Percentiles rank a stretch among this genome's conserved stretches.
Conservation (phyloP, 2,888 invertebrate genomes). For the Liodrosophila aerea region DNA sequence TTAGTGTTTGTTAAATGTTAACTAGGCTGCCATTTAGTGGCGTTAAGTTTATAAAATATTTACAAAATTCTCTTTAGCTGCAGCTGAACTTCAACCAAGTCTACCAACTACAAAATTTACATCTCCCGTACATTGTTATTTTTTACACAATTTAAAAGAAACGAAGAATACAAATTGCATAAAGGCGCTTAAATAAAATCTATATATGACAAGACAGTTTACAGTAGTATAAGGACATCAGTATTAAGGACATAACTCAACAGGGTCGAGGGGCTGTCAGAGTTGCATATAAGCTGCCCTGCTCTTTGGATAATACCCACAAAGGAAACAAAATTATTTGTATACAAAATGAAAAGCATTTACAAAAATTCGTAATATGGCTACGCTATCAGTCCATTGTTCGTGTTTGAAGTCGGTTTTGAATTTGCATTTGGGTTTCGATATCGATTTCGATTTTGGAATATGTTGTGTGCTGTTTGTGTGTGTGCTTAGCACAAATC, state of each 20-base stretch:
- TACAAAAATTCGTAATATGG: conserved; percentile 74
- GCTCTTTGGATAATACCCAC: conserved; percentile 8
- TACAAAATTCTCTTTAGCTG: conserved; percentile 57
- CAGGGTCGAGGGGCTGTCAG: too few relatives aligned
- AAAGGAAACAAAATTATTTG: conserved; percentile 49
- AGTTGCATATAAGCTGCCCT: too few relatives aligned
- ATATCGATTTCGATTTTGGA: conserved; percentile 25
- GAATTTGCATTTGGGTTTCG: conserved; percentile 40
- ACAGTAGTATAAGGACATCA: background rate
- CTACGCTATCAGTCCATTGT: conserved; percentile 78
- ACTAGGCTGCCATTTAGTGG: conserved; percentile 58
- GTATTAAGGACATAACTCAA: too few relatives aligned
- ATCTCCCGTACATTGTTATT: conserved; percentile 52
- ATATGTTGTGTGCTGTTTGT: conserved; percentile 16
- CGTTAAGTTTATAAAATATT: conserved; percentile 67
- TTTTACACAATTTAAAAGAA: too few relatives aligned
- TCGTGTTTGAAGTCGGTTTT: conserved; percentile 66
- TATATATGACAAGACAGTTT: conserved; percentile 11
- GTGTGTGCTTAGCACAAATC: conserved; percentile 72
- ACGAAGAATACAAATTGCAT: too few relatives aligned
- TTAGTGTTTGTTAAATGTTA: conserved; percentile 61
- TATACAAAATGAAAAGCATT: conserved; percentile 30
- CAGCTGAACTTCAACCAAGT: conserved; percentile 60
- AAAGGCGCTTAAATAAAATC: background rate
- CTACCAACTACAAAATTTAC: conserved; percentile 72